These are phyloP conservation scores for Salticus scenicus DNA, from an alignment of 2,888 invertebrate species.

Conservation along the genomic window DNA sequence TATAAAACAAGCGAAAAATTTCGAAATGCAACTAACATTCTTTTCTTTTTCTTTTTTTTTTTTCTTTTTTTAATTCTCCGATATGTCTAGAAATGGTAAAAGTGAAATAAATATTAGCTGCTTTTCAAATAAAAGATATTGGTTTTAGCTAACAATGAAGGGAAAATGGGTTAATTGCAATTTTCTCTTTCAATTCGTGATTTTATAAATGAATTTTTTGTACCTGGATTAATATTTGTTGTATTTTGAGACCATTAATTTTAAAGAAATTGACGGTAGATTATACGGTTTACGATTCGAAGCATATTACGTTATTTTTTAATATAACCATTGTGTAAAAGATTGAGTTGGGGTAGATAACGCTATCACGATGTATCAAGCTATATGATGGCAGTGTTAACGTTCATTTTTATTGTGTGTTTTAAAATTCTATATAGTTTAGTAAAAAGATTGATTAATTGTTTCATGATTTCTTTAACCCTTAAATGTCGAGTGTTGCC, in stretches of 20 bases:
- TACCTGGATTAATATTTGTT: not conserved
- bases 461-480: no score
- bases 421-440: no score
- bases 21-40: constrained; percentile 35
- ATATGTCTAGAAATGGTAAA: not conserved
- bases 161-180: constrained; percentile 52
- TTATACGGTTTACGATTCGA: not conserved
- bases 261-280: constrained; percentile 21
- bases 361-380: no score
- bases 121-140: constrained; percentile 44
- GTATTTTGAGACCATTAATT: not conserved
- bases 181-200: constrained; percentile 10
- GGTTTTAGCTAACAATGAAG: constrained; percentile 50
- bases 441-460: no score
- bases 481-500: no score
- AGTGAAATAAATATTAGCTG: constrained; percentile 23
- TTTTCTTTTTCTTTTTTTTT: not conserved
- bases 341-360: no score
- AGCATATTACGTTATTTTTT: not conserved
- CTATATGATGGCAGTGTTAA: no score
- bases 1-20: constrained; percentile 4
- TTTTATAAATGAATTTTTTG: not conserved
- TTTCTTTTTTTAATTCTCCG: no score
- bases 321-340: no score
- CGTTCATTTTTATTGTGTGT: no score